phyloP scores from a whole-genome alignment of 2,888 invertebrate genomes.

The Bruchidius siliquastri region DNA sequence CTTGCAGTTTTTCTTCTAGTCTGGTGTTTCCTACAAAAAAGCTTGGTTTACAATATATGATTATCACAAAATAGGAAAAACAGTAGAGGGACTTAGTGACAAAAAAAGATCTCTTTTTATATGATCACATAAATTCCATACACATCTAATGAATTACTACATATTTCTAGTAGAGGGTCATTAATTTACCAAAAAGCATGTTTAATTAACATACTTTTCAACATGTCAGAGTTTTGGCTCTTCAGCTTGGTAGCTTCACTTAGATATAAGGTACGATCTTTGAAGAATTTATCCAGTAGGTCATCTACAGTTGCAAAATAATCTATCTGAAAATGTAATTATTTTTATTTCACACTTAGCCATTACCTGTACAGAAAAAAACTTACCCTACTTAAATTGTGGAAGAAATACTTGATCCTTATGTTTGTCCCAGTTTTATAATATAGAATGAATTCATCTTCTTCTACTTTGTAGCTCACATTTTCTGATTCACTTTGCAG shows the following conservation, averaged over 20 bases:
- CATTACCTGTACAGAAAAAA: no score
- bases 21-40: constrained; percentile 21
- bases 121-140: no score
- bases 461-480: constrained; percentile 18
- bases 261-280: constrained; percentile 2
- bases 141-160: no score
- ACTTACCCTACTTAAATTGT: constrained; percentile 18
- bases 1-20: constrained; percentile 25
- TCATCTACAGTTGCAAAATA: neutral
- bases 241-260: neutral
- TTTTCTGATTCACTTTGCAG: constrained; percentile 15
- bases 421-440: constrained; percentile 16
- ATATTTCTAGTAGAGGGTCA: no score
- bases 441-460: constrained; percentile 18
- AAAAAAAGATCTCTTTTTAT: neutral
- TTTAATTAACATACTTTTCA: neutral
- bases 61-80: neutral
- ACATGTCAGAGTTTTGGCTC: neutral
- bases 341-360: no score
- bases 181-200: no score
- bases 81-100: neutral
- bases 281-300: constrained; percentile 17
- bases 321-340: neutral
- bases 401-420: constrained; percentile 22
- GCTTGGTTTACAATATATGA: no score